Conservation (phyloP, 2,113 vertebrate species). For the Pangasianodon gigas region DNA sequence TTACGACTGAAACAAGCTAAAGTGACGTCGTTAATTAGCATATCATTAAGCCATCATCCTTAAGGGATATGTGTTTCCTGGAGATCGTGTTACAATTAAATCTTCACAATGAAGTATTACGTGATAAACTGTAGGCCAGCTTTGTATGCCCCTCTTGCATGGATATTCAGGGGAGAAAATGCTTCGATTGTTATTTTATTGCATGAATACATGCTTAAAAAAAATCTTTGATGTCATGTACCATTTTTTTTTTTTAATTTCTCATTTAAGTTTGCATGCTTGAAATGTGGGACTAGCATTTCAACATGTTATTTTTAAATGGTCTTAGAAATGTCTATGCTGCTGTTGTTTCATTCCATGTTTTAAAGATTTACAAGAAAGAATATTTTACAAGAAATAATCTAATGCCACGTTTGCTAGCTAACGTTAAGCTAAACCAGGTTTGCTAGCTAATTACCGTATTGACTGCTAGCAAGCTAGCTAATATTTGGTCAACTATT, state of each 20-base stretch:
- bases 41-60: slow-evolving; percentile 1
- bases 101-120: not conserved
- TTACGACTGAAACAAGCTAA: slow-evolving; percentile 18
- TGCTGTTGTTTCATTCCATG: slow-evolving; percentile 29
- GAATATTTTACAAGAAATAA: slow-evolving; percentile 51
- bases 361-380: slow-evolving; percentile 24
- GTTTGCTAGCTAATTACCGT: not conserved
- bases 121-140: not conserved
- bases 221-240: not conserved
- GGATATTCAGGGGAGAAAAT: not conserved
- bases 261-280: slow-evolving; percentile 14
- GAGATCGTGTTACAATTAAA: not conserved
- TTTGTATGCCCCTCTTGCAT: not conserved
- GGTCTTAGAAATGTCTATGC: slow-evolving; percentile 18
- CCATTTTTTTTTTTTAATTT: slow-evolving; percentile 13
- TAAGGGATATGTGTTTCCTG: not conserved
- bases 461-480: not conserved
- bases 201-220: slow-evolving; percentile 3
- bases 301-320: slow-evolving; percentile 26
- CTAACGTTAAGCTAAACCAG: not conserved
- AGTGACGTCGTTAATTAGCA: slow-evolving; percentile 4
- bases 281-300: slow-evolving; percentile 44
- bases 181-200: not conserved
- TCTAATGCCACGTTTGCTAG: not conserved
- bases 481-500: not conserved